A percentile compares a stretch with the other conserved stretches of the same genome.
Evolutionary conservation across 2,888 invertebrate genomes (phyloP).

Genomic region (Camptogramma bilineatum): DNA sequence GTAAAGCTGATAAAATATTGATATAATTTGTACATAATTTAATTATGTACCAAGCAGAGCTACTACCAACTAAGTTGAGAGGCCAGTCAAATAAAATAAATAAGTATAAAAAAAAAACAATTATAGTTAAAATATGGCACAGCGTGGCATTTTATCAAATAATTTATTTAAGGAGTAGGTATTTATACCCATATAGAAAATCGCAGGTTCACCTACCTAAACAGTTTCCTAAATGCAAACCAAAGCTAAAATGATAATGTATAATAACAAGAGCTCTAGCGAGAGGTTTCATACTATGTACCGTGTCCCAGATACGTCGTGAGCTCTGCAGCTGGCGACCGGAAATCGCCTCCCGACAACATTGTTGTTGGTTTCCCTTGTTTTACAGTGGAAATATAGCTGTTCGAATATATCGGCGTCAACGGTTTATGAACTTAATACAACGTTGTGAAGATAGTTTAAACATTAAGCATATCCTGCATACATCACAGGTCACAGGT

Average conservation of each 20-base stretch:
- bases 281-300: conserved; percentile 52
- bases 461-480: background rate
- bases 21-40: too few species aligned
- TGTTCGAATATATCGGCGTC: conserved; percentile 29
- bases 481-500: too few species aligned
- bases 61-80: too few species aligned
- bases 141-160: too few species aligned
- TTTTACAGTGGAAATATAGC: conserved; percentile 48
- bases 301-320: conserved; percentile 79
- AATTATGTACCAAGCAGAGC: too few species aligned
- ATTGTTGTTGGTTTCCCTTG: conserved; percentile 73
- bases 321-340: conserved; percentile 67
- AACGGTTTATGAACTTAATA: background rate
- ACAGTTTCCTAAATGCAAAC: background rate
- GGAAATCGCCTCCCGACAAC: conserved; percentile 82
- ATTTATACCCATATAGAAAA: too few species aligned
- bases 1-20: too few species aligned
- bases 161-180: too few species aligned
- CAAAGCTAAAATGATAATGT: conserved; percentile 3
- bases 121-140: too few species aligned
- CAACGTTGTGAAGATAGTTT: conserved; percentile 5
- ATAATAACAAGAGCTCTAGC: conserved; percentile 17
- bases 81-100: too few species aligned
- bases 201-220: too few species aligned
- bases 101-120: too few species aligned